A percentile compares a stretch with the other conserved stretches of the same genome.
Conservation (phyloP, 2,797 vertebrate genomes). For the Hydrolagus colliei region DNA sequence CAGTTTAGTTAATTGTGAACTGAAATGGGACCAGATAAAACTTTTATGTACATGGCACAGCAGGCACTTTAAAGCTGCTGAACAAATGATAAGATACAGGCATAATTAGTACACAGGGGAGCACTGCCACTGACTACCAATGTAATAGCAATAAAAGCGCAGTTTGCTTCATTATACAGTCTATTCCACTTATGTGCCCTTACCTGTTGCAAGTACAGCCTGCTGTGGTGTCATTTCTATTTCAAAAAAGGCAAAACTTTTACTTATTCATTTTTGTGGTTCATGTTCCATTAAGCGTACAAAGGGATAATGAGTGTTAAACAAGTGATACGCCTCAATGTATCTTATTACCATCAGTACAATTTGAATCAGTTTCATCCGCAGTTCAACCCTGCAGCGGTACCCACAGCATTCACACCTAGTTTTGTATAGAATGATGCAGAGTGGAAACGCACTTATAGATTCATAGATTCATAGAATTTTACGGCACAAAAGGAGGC, state of each 20-base stretch:
- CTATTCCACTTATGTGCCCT: neutral
- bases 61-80: constrained; percentile 9
- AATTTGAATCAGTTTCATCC: neutral
- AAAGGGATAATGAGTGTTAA: neutral
- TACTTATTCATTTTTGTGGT: constrained; percentile 14
- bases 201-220: neutral
- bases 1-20: constrained; percentile 29
- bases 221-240: neutral
- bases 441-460: no score
- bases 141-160: constrained; percentile 25
- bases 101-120: constrained; percentile 41
- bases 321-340: neutral
- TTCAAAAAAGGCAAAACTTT: constrained; percentile 8
- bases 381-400: neutral
- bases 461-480: no score
- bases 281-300: neutral
- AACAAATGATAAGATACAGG: constrained; percentile 34
- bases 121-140: constrained; percentile 9
- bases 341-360: neutral
- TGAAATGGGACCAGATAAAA: constrained; percentile 24
- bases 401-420: neutral
- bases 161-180: constrained; percentile 35
- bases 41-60: constrained; percentile 26
- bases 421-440: no score
- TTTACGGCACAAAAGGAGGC: no score